Conservation (phyloP, 2,113 vertebrate genomes). For the Circaetus gallicus region DNA sequence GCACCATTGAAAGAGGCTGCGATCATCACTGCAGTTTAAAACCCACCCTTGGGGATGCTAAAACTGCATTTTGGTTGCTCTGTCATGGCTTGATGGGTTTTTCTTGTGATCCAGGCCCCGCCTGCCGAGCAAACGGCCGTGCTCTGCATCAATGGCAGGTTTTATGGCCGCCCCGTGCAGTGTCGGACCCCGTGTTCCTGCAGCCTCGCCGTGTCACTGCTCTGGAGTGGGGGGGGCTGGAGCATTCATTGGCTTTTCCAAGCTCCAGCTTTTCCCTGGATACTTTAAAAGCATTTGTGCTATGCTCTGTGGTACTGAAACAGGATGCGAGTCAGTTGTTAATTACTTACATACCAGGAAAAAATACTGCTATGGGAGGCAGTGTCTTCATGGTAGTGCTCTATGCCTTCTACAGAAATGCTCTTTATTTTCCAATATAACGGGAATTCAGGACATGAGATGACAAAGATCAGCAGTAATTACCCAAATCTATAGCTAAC, state of each 20-base stretch:
- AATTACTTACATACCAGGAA: background rate
- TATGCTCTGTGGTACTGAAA: background rate
- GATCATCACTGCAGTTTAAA: background rate
- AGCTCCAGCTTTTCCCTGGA: background rate
- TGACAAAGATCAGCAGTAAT: background rate
- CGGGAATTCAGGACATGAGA: fast-evolving
- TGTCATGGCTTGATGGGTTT: fast-evolving
- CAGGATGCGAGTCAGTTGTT: background rate
- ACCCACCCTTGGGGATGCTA: background rate
- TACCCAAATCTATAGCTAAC: background rate
- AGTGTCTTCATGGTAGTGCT: fast-evolving
- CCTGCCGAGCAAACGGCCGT: fast-evolving
- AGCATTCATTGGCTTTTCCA: background rate
- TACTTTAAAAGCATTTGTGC: background rate
- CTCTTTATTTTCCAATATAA: background rate
- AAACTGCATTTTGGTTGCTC: background rate
- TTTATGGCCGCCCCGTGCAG: fast-evolving
- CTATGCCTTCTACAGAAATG: background rate
- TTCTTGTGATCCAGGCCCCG: background rate
- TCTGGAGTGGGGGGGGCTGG: background rate
- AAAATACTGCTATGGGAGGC: background rate
- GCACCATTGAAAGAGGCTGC: fast-evolving
- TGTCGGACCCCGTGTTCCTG: fast-evolving
- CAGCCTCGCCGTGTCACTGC: fast-evolving
- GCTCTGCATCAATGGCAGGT: background rate